Evolutionary conservation across 2,797 vertebrate species (phyloP).

Genomic region (Aulostomus chinensis): DNA sequence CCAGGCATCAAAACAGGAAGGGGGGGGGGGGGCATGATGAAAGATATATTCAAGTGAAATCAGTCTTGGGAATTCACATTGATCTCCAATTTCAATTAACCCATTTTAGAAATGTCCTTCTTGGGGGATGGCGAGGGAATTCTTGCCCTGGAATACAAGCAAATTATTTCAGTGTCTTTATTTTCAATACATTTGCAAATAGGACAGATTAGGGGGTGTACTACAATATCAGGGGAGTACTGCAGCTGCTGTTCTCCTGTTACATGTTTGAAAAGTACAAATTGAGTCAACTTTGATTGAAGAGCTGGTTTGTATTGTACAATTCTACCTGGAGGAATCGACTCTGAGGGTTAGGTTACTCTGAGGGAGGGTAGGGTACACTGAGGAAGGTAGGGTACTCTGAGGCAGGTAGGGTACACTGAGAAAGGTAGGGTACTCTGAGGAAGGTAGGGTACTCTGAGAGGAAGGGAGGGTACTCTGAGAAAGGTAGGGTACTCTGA

Average conservation of each 20-base stretch:
- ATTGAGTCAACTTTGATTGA: background rate
- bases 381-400: too few species aligned
- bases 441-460: too few species aligned
- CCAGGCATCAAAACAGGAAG: constrained; percentile 25
- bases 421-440: too few species aligned
- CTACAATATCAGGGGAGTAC: constrained; percentile 1
- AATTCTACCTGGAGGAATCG: too few species aligned
- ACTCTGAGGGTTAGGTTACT: too few species aligned
- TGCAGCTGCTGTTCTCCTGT: background rate
- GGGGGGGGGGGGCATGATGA: constrained; percentile 30
- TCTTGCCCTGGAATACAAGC: constrained; percentile 54
- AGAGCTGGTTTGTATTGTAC: too few species aligned
- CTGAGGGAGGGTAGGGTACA: too few species aligned
- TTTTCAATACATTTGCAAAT: constrained; percentile 33
- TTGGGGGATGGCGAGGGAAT: constrained; percentile 50
- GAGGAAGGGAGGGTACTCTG: too few species aligned
- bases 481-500: too few species aligned
- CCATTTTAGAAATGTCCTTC: constrained; percentile 55
- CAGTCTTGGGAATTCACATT: constrained; percentile 53
- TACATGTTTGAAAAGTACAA: background rate
- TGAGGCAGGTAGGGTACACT: too few species aligned
- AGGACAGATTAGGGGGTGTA: constrained; percentile 10
- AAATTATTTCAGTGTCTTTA: constrained; percentile 14
- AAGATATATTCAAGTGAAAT: constrained; percentile 61
- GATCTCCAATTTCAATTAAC: constrained; percentile 75